phyloP scores from a whole-genome alignment of 1,140 invertebrate species.

The Brevipalpus yothersi region DNA sequence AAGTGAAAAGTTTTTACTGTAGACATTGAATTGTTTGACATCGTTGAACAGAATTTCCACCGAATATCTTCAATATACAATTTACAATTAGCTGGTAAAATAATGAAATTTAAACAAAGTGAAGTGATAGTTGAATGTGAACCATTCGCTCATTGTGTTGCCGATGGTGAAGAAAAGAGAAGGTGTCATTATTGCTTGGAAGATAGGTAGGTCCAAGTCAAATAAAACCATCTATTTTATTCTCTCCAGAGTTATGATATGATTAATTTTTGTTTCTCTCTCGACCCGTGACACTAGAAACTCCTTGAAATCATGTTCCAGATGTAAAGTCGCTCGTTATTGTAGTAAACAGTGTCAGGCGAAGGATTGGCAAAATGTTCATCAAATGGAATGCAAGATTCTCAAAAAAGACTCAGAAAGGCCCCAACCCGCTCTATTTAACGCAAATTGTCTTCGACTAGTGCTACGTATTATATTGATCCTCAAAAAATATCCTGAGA shows the following conservation, averaged over 20 bases:
- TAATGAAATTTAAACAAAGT: not conserved
- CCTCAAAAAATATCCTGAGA: not conserved
- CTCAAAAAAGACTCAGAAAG: not conserved
- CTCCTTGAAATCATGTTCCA: too few species aligned
- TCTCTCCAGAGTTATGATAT: not conserved
- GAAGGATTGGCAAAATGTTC: not conserved
- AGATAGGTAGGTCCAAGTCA: too few species aligned
- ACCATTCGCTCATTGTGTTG: conserved; percentile 2
- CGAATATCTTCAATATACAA: too few species aligned
- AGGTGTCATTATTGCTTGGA: conserved; percentile 4
- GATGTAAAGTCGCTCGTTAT: not conserved
- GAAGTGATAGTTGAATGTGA: not conserved
- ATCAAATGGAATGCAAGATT: not conserved
- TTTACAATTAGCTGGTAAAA: too few species aligned
- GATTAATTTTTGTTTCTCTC: not conserved
- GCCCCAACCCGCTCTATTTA: not conserved
- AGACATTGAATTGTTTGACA: too few species aligned
- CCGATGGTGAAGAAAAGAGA: not conserved
- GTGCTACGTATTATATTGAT: not conserved
- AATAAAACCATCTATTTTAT: too few species aligned
- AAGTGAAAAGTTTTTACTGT: too few species aligned
- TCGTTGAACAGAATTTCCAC: too few species aligned
- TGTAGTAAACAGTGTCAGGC: not conserved
- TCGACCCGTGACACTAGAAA: too few species aligned
- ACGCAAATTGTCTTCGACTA: not conserved